Conservation (phyloP, 2,113 vertebrate genomes). For the Caranx ignobilis region DNA sequence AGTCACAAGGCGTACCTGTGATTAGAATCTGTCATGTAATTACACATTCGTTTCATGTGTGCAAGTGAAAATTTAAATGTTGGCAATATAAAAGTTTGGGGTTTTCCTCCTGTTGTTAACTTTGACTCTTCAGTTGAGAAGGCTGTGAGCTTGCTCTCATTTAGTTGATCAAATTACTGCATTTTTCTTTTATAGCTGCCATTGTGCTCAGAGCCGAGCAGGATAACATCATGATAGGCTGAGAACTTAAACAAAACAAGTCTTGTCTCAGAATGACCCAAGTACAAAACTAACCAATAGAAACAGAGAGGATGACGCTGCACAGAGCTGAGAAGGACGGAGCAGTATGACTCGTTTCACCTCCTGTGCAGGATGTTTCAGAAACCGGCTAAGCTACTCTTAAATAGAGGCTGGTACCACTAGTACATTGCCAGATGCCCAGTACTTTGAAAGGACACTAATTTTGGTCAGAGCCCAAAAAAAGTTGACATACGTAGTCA, state of each 20-base stretch:
- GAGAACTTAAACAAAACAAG: background rate
- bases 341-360: too few species aligned
- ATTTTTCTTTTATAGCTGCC: background rate
- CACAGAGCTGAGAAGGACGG: background rate
- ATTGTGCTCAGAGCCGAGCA: background rate
- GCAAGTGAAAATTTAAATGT: background rate
- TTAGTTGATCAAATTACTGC: background rate
- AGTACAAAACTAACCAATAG: background rate
- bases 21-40: too few species aligned
- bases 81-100: background rate
- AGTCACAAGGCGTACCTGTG: too few species aligned
- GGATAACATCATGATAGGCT: background rate
- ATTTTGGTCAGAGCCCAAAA: background rate
- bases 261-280: background rate
- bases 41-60: background rate
- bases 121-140: background rate
- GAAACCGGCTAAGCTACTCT: background rate
- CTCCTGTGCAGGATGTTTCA: background rate
- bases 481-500: background rate
- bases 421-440: background rate
- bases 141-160: background rate
- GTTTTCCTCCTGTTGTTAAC: background rate
- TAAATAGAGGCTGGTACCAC: background rate
- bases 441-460: background rate
- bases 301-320: background rate